phyloP scores from a whole-genome alignment of 1,140 invertebrate genomes.

The Uloborus diversus region DNA sequence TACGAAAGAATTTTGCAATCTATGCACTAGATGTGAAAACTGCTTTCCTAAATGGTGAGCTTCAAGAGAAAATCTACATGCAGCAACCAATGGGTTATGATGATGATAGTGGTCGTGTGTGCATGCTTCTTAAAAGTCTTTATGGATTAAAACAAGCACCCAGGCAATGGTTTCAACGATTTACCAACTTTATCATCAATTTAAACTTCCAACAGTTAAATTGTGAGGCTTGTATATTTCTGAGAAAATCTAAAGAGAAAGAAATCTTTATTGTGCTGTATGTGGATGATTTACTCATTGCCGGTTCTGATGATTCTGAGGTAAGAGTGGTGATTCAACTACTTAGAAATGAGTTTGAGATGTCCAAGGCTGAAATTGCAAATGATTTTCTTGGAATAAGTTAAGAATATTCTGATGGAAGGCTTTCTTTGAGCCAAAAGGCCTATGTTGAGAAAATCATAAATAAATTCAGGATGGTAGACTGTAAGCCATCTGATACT shows the following conservation, averaged over 20 bases:
- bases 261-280: slow-evolving; percentile 13
- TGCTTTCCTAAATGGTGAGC: slow-evolving; percentile 63
- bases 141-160: slow-evolving; percentile 60
- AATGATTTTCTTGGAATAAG: slow-evolving; percentile 26
- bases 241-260: neutral
- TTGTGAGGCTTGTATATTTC: neutral
- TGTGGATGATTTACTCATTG: slow-evolving; percentile 27
- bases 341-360: slow-evolving; percentile 11
- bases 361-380: slow-evolving; percentile 15
- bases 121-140: slow-evolving; percentile 49
- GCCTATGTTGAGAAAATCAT: neutral
- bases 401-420: neutral
- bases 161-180: too few relatives aligned
- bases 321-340: slow-evolving; percentile 11
- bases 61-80: slow-evolving; percentile 65
- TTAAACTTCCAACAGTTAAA: slow-evolving; percentile 15
- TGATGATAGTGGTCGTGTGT: slow-evolving; percentile 35
- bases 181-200: slow-evolving; percentile 5
- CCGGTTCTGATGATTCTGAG: slow-evolving; percentile 10
- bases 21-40: slow-evolving; percentile 61
- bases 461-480: neutral
- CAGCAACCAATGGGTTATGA: slow-evolving; percentile 60
- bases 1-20: slow-evolving; percentile 58
- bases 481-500: slow-evolving; percentile 13
- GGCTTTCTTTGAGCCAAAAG: neutral